Base-by-base conservation (phyloP, 2,113 vertebrate genomes). In the Sander vitreus region DNA sequence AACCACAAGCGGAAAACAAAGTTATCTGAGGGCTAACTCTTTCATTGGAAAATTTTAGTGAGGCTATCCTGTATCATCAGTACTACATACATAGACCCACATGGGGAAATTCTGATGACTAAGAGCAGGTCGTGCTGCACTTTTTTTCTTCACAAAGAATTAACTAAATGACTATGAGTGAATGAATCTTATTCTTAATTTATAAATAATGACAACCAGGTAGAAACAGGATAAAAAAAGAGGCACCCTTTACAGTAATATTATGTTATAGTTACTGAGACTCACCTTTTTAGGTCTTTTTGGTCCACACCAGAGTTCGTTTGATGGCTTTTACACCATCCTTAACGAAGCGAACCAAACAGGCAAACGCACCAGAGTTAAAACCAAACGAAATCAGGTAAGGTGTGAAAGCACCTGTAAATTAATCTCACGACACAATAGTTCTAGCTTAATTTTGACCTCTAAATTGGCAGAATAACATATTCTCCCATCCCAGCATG, bases 401-500 rank as follows among this genome's bases (percentile, higher is more conserved):
- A 18, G 30, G 30, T 47, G 48, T 27, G 13, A 53, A 13, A 48
- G 27, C 30, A 18, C 12, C 8, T 25, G 15, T 21, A 11, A 73
- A n/a, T 6, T 9, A 6, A 21, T 60, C 45, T 27, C 16, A 30
- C 13, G 0, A 30, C 16, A 30, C 19, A 13, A 13, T 16, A 33
- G 3, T 39, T 66, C 58, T 60, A 21, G 23, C 1, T 54, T 53
- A 18, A 39, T 60, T 51, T 47, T 59, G 25, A 16, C 2, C 27
- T 30, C 48, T 74, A 58, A 81, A 66, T 23, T 76, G 25, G 62
- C 5, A 59, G 27, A 9, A 65, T 51, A 62, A 73, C 33, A 30
- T 73, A 30, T 45, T 55, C 23, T 45, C 57, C 73, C 59, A 73
- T 76, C 45, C 73, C 16, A 16, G 16, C 18, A 70, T 19, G 30